phyloP scores from a whole-genome alignment of 2,888 invertebrate species.

The Drosophila meridiana region DNA sequence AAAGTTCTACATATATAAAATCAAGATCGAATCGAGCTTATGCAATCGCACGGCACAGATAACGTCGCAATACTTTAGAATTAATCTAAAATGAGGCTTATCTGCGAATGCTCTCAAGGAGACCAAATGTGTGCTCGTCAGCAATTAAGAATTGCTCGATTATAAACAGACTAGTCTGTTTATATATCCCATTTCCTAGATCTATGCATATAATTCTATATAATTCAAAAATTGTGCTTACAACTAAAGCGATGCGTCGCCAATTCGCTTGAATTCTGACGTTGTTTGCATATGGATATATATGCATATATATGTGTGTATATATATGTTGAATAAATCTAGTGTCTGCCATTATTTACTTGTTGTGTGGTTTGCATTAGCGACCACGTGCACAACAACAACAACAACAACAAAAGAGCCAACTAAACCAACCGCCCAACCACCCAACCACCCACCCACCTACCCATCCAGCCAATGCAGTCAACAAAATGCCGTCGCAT shows the following conservation, averaged over 20 bases:
- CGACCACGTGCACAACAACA: conserved; percentile 55
- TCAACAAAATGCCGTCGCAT: conserved; percentile 35
- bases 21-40: conserved; percentile 13
- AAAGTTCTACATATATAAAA: background rate
- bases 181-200: conserved; percentile 9
- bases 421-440: background rate
- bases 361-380: conserved; percentile 59
- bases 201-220: background rate
- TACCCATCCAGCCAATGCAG: conserved; percentile 14
- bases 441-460: conserved; percentile 10
- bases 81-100: conserved; percentile 14
- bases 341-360: conserved; percentile 66
- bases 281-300: conserved; percentile 14
- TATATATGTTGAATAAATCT: conserved; percentile 49
- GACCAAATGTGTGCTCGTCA: background rate
- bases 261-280: conserved; percentile 11
- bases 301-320: background rate
- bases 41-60: conserved; percentile 18
- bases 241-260: conserved; percentile 26
- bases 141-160: background rate
- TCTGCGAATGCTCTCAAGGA: conserved; percentile 10
- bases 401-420: conserved; percentile 9
- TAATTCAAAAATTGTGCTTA: conserved; percentile 1
- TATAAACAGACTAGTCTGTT: background rate
- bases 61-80: conserved; percentile 10